phyloP scores from a whole-genome alignment of 2,797 vertebrate species.

The Sebastes taczanowskii region DNA sequence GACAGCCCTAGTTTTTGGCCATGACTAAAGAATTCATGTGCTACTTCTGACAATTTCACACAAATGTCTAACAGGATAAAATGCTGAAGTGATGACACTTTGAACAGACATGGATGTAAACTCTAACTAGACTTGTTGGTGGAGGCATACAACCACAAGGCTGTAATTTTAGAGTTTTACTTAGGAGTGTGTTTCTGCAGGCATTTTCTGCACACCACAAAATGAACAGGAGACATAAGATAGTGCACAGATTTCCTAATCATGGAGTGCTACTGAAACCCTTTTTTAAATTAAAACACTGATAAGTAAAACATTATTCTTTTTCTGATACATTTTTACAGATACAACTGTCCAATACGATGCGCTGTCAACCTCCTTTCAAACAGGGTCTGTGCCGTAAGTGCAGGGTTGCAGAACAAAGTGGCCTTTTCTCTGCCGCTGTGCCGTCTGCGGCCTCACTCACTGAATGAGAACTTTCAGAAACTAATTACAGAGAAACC shows the following conservation, averaged over 20 bases:
- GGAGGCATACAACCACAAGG: too few relatives aligned
- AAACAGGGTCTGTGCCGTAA: constrained; percentile 49
- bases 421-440: constrained; percentile 68
- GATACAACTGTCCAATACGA: constrained; percentile 25
- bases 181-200: background rate
- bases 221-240: background rate
- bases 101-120: too few relatives aligned
- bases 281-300: constrained; percentile 10
- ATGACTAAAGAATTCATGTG: too few relatives aligned
- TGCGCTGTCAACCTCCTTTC: constrained; percentile 48
- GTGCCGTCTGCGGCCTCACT: constrained; percentile 62
- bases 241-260: background rate
- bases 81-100: too few relatives aligned
- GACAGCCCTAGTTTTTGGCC: too few relatives aligned
- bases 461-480: constrained; percentile 82
- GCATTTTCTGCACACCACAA: background rate
- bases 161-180: background rate
- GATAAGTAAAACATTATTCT: constrained; percentile 5
- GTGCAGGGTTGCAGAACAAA: constrained; percentile 68
- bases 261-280: background rate
- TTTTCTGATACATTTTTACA: constrained; percentile 2
- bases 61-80: too few relatives aligned
- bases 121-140: too few relatives aligned
- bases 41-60: too few relatives aligned
- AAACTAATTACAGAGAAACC: constrained; percentile 86